Evolutionary conservation across 2,888 invertebrate species (phyloP).

Genomic region (Drosophila meridionalis): DNA sequence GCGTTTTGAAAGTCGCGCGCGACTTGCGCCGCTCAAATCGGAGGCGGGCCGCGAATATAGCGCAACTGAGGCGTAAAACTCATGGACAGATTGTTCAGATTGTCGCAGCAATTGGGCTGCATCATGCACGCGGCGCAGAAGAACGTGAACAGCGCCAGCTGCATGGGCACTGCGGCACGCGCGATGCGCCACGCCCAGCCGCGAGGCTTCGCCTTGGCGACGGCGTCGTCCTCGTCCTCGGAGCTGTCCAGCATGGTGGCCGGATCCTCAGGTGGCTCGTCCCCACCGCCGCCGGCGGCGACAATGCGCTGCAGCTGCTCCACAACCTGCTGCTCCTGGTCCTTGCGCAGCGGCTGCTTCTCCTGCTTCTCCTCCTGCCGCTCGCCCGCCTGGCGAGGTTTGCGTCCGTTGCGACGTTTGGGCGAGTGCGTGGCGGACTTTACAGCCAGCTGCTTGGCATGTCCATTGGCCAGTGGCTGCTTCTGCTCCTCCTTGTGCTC

Average conservation of each 20-base stretch:
- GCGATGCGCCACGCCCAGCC: slow-evolving; percentile 89
- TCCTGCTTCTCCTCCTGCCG: slow-evolving; percentile 8
- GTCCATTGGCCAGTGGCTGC: slow-evolving; percentile 45
- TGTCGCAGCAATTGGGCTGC: slow-evolving; percentile 91
- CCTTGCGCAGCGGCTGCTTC: slow-evolving; percentile 8
- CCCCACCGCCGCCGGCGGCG: slow-evolving; percentile 66
- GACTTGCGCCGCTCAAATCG: slow-evolving; percentile 86
- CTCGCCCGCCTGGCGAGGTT: slow-evolving; percentile 34
- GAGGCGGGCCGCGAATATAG: slow-evolving; percentile 91
- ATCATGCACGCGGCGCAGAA: slow-evolving; percentile 90
- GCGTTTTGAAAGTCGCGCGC: slow-evolving; percentile 17
- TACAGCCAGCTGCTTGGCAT: slow-evolving; percentile 42
- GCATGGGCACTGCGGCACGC: slow-evolving; percentile 89
- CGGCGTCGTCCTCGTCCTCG: slow-evolving; percentile 65
- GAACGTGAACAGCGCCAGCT: slow-evolving; percentile 89
- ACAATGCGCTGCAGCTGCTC: slow-evolving; percentile 48
- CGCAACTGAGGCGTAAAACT: slow-evolving; percentile 90
- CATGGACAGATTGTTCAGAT: slow-evolving; percentile 89
- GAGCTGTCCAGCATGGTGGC: slow-evolving; percentile 61
- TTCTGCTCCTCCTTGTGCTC: slow-evolving; percentile 59
- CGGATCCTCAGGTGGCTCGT: slow-evolving; percentile 79
- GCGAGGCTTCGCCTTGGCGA: slow-evolving; percentile 44
- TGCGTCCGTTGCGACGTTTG: slow-evolving; percentile 55
- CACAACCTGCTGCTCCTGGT: slow-evolving; percentile 42
- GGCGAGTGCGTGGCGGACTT: slow-evolving; percentile 56